These are phyloP conservation scores for Meles meles DNA, from an alignment of 2,113 vertebrate genomes.

Conservation along the genomic window DNA sequence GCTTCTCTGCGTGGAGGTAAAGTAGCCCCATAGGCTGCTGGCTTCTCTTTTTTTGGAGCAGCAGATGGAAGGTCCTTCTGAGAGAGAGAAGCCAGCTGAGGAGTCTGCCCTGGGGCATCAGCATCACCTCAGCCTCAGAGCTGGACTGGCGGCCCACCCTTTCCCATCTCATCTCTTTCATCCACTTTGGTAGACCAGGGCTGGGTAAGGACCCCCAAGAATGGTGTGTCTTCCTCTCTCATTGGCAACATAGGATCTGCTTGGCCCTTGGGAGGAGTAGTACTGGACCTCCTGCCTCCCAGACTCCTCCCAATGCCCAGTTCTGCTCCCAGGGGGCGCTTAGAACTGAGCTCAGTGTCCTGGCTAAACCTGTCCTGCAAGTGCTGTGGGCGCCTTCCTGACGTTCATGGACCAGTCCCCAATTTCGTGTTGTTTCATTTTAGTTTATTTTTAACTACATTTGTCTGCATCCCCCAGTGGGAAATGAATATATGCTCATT, in stretches of 20 bases:
- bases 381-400: neutral
- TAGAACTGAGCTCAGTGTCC: neutral
- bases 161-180: no score
- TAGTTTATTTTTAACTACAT: neutral
- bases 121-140: neutral
- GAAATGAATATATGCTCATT: neutral
- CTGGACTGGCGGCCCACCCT: neutral
- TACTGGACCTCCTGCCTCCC: neutral
- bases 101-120: neutral
- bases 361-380: no score
- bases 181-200: neutral
- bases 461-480: neutral
- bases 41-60: neutral
- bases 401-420: neutral
- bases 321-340: neutral
- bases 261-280: neutral
- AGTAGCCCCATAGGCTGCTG: accelerated
- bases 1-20: neutral
- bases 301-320: neutral
- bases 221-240: neutral
- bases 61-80: neutral
- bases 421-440: neutral
- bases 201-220: neutral
- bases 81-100: neutral
- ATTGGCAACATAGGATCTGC: neutral